Conservation (phyloP, 2,888 invertebrate species). For the Xestia rhomboidea region DNA sequence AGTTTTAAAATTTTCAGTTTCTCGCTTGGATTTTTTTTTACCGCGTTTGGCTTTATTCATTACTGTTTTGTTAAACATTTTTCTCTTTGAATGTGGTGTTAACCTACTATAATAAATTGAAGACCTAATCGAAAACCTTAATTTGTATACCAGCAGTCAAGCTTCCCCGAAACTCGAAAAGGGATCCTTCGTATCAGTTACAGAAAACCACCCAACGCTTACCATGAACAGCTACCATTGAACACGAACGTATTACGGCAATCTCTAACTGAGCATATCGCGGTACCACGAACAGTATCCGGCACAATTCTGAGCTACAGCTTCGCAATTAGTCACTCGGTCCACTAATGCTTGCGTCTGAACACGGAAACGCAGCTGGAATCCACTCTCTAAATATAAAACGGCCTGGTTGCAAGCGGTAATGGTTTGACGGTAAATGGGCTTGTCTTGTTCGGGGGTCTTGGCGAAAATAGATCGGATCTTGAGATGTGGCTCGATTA, state of each 20-base stretch:
- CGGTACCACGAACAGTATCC: constrained; percentile 73
- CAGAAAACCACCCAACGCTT: constrained; percentile 25
- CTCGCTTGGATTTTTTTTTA: constrained; percentile 36
- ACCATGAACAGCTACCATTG: constrained; percentile 35
- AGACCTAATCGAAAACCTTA: background rate
- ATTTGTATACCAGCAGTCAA: background rate
- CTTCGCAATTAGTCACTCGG: constrained; percentile 74
- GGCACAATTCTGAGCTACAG: constrained; percentile 68
- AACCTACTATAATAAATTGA: background rate
- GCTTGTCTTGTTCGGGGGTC: constrained; percentile 55
- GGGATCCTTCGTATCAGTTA: constrained; percentile 15
- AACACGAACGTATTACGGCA: constrained; percentile 49
- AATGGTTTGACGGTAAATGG: constrained; percentile 59
- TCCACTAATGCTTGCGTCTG: constrained; percentile 61
- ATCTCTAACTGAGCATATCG: constrained; percentile 48
- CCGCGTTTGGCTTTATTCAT: constrained; percentile 25
- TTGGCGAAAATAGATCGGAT: constrained; percentile 54
- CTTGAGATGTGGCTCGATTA: constrained; percentile 27
- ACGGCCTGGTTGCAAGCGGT: constrained; percentile 60
- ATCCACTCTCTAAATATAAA: constrained; percentile 69
- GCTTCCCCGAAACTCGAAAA: background rate
- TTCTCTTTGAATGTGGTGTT: constrained; percentile 1
- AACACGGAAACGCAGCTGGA: constrained; percentile 67
- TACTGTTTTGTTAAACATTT: constrained; percentile 21
- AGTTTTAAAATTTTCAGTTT: constrained; percentile 41